phyloP scores from a whole-genome alignment of 2,797 vertebrate species.

The Tenualosa ilisha region DNA sequence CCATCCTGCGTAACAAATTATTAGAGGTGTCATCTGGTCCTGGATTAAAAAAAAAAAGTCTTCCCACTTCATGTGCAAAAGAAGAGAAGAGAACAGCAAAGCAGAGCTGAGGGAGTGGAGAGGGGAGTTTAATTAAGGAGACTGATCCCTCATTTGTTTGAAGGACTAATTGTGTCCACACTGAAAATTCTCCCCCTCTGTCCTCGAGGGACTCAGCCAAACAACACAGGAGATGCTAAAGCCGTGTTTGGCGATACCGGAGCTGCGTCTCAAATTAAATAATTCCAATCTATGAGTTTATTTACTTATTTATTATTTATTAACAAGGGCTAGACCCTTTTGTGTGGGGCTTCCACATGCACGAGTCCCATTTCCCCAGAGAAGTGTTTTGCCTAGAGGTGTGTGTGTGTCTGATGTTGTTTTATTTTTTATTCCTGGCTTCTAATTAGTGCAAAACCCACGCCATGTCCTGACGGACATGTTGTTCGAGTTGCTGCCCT shows the following conservation, averaged over 20 bases:
- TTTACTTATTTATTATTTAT: too few species aligned
- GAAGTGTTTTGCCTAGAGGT: constrained; percentile 43
- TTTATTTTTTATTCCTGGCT: constrained; percentile 40
- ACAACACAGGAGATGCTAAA: constrained; percentile 70
- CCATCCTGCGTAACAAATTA: constrained; percentile 74
- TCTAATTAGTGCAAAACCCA: constrained; percentile 66
- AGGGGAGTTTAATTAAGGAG: constrained; percentile 76
- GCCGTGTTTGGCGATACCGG: constrained; percentile 59
- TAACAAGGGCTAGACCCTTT: constrained; percentile 31
- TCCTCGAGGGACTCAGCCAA: constrained; percentile 67
- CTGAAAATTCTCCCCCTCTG: constrained; percentile 58
- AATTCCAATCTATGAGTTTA: constrained; percentile 35
- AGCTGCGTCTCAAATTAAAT: constrained; percentile 12
- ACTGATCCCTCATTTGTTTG: constrained; percentile 77
- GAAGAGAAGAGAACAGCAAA: constrained; percentile 42
- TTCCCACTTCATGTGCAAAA: constrained; percentile 57
- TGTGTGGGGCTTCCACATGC: constrained; percentile 44
- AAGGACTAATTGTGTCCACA: constrained; percentile 78
- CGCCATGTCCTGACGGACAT: constrained; percentile 62
- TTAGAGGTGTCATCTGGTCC: constrained; percentile 73
- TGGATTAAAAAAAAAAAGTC: constrained; percentile 65
- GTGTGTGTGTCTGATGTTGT: constrained; percentile 33
- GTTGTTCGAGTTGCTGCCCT: constrained; percentile 55
- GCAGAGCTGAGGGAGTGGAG: constrained; percentile 39
- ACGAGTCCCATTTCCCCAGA: constrained; percentile 43